A percentile compares a stretch with the other conserved stretches of the same genome.
phyloP scores from a whole-genome alignment of 2,888 invertebrate species.

The Lasioglossum vierecki region DNA sequence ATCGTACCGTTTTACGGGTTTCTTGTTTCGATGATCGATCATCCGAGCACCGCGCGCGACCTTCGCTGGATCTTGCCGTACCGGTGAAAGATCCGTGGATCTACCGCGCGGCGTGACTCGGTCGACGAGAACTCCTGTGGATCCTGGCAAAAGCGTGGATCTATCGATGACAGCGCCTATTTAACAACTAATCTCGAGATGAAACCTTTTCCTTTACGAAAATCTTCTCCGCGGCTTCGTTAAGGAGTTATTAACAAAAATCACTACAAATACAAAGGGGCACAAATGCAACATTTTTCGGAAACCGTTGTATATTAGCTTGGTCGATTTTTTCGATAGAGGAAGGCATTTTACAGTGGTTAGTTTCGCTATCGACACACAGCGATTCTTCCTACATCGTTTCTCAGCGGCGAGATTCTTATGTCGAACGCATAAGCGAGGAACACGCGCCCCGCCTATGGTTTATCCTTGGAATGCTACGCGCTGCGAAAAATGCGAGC shows the following conservation, averaged over 20 bases:
- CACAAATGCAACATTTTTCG: no score
- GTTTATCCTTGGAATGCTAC: conserved; percentile 37
- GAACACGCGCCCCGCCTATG: conserved; percentile 35
- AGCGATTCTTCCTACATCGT: not conserved
- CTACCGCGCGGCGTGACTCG: not conserved
- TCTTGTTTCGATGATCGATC: conserved; percentile 50
- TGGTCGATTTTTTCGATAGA: conserved; percentile 26
- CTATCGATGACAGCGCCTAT: not conserved
- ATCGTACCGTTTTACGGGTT: conserved; percentile 41
- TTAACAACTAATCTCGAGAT: no score
- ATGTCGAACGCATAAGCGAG: conserved; percentile 9
- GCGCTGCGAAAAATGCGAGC: conserved; percentile 23
- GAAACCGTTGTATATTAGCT: not conserved
- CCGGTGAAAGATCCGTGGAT: not conserved
- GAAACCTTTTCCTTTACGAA: no score
- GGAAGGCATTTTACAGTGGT: conserved; percentile 5
- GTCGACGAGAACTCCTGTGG: not conserved
- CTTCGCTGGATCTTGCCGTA: not conserved
- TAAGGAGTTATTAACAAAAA: no score
- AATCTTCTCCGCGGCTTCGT: no score
- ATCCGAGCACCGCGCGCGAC: not conserved
- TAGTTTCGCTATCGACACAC: conserved; percentile 12
- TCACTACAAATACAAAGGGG: no score
- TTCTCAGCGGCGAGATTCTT: conserved; percentile 28
- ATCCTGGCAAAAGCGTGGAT: not conserved